phyloP scores from a whole-genome alignment of 2,888 invertebrate species.

The Imbricaverruca yamaguchii region DNA sequence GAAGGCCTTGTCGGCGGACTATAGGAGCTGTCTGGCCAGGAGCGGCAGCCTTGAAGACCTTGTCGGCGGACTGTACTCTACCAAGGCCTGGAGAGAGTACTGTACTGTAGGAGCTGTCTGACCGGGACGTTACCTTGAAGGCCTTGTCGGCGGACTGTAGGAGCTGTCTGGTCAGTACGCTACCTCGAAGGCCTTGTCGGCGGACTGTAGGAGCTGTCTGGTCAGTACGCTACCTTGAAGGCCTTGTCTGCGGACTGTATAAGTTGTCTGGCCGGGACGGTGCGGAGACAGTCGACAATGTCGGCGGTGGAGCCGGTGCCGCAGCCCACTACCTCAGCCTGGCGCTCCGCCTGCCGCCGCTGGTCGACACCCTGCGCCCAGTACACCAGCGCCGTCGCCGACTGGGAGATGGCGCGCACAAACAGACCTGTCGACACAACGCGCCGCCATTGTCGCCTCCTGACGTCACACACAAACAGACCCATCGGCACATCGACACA shows the following conservation, averaged over 20 bases:
- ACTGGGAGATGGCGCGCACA: conserved; percentile 23
- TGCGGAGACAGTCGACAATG: conserved; percentile 79
- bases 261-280: conserved; percentile 78
- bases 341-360: conserved; percentile 76
- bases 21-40: conserved; percentile 66
- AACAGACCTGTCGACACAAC: conserved; percentile 11
- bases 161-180: too few relatives aligned
- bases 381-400: conserved; percentile 18
- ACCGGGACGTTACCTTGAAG: too few relatives aligned
- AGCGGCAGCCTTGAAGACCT: conserved; percentile 38
- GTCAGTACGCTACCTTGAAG: neutral
- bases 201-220: too few relatives aligned
- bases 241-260: neutral
- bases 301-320: conserved; percentile 41
- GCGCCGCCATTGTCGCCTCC: too few relatives aligned
- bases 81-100: too few relatives aligned
- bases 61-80: too few relatives aligned
- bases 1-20: neutral
- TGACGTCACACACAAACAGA: too few relatives aligned
- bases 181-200: neutral
- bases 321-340: conserved; percentile 38
- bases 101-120: too few relatives aligned
- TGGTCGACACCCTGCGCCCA: neutral
- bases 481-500: too few relatives aligned
- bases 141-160: too few relatives aligned